phyloP scores from a whole-genome alignment of 2,113 vertebrate genomes.

The Engystomops pustulosus region DNA sequence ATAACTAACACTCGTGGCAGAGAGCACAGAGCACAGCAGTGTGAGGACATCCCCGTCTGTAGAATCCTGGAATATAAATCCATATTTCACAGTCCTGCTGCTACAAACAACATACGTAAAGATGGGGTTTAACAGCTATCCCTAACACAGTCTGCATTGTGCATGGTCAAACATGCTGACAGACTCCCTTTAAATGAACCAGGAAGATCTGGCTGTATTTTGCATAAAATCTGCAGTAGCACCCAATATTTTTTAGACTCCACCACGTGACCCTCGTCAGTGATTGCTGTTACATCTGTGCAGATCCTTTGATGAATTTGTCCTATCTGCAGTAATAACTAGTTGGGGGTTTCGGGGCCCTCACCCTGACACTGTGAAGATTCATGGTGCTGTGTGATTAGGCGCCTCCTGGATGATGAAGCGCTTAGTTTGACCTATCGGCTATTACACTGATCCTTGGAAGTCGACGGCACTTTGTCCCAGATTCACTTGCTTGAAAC shows the following conservation, averaged over 20 bases:
- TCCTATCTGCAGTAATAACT: background rate
- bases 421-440: background rate
- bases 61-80: too few relatives aligned
- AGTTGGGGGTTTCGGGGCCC: background rate
- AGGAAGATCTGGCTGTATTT: background rate
- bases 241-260: background rate
- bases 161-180: too few relatives aligned
- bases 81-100: too few relatives aligned
- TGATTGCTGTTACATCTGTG: background rate
- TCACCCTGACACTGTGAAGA: constrained; percentile 21
- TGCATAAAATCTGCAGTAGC: background rate
- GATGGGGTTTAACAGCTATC: too few relatives aligned
- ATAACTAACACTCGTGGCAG: too few relatives aligned
- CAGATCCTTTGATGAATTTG: background rate
- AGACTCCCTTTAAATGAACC: background rate
- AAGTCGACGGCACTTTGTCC: constrained; percentile 13
- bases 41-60: too few relatives aligned
- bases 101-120: too few relatives aligned
- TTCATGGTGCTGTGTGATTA: background rate
- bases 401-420: background rate
- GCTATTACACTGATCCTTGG: constrained; percentile 7
- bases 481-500: constrained; percentile 20
- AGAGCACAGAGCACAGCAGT: too few relatives aligned
- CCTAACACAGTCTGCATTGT: too few relatives aligned
- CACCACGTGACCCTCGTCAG: background rate